Percentiles rank a stretch among this genome's conserved stretches.
Conservation (phyloP, 2,888 invertebrate genomes). For the Spodoptera picta region DNA sequence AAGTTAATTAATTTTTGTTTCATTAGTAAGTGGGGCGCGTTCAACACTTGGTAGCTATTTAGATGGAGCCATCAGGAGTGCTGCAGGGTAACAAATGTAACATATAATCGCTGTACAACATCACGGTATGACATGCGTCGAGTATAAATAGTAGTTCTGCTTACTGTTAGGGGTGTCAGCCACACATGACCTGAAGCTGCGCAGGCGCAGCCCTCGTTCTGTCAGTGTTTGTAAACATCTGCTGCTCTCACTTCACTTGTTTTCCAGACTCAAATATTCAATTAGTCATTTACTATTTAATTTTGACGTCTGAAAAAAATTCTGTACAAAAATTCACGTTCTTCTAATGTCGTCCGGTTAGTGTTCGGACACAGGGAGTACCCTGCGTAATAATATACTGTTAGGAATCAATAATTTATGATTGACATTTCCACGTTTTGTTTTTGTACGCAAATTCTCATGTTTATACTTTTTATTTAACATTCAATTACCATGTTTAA, state of each 20-base stretch:
- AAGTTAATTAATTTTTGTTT: background rate
- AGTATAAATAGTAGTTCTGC: slow-evolving; percentile 73
- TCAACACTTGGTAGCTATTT: slow-evolving; percentile 28
- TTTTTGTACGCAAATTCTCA: slow-evolving; percentile 1
- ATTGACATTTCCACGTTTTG: background rate
- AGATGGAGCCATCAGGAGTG: slow-evolving; percentile 10
- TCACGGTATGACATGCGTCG: slow-evolving; percentile 60
- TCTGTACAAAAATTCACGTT: background rate
- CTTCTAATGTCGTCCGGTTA: background rate
- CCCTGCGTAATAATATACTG: too few relatives aligned
- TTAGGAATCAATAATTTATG: background rate
- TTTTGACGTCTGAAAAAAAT: slow-evolving; percentile 1
- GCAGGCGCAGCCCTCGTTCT: slow-evolving; percentile 66
- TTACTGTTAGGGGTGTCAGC: slow-evolving; percentile 69
- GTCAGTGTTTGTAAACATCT: slow-evolving; percentile 68
- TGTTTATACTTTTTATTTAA: slow-evolving; percentile 11
- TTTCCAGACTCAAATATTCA: slow-evolving; percentile 47
- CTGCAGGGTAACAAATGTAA: slow-evolving; percentile 44
- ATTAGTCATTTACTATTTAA: slow-evolving; percentile 12
- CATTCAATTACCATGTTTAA: slow-evolving; percentile 1
- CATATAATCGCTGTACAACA: slow-evolving; percentile 63
- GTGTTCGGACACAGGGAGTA: background rate
- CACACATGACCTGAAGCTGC: slow-evolving; percentile 65
- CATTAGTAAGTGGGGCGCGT: slow-evolving; percentile 7
- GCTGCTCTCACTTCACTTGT: slow-evolving; percentile 38